Percentiles rank a stretch among this genome's conserved stretches.
phyloP scores from a whole-genome alignment of 2,888 invertebrate species.

The Trypoxylon attenuatum region DNA sequence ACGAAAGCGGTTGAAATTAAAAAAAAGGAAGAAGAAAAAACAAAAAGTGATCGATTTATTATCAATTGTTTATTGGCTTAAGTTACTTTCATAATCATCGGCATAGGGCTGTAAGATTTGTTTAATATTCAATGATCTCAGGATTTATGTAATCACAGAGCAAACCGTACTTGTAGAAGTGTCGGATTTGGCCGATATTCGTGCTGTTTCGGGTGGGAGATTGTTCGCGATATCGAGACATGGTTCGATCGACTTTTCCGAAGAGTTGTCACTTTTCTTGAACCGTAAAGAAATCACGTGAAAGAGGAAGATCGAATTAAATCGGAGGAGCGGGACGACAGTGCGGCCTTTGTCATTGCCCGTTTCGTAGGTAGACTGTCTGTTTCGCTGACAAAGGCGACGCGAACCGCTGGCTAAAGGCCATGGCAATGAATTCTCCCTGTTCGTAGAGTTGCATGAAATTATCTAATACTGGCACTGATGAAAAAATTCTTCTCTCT shows the following conservation, averaged over 20 bases:
- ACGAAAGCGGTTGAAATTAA: too few relatives aligned
- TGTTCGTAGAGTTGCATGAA: constrained; percentile 7
- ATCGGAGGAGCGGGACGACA: constrained; percentile 57
- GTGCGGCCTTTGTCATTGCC: constrained; percentile 43
- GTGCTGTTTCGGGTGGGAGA: constrained; percentile 53
- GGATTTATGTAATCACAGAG: too few relatives aligned
- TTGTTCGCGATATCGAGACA: constrained; percentile 63
- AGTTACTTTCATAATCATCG: too few relatives aligned
- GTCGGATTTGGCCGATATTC: constrained; percentile 59
- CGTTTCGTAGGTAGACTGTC: constrained; percentile 20
- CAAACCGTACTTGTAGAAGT: constrained; percentile 38
- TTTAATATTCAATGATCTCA: too few relatives aligned
- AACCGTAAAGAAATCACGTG: neutral
- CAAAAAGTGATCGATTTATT: too few relatives aligned
- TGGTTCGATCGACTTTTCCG: constrained; percentile 28
- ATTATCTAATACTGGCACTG: constrained; percentile 14
- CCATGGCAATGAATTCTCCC: constrained; percentile 60
- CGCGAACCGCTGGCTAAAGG: constrained; percentile 64
- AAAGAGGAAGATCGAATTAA: constrained; percentile 53
- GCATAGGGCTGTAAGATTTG: too few relatives aligned
- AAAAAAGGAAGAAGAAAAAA: too few relatives aligned
- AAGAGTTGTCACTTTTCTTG: constrained; percentile 5
- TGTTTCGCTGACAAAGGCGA: constrained; percentile 12
- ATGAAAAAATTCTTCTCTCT: too few relatives aligned
- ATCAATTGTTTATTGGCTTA: too few relatives aligned